Conservation (phyloP, 2,113 vertebrate genomes). For the Athene noctua region DNA sequence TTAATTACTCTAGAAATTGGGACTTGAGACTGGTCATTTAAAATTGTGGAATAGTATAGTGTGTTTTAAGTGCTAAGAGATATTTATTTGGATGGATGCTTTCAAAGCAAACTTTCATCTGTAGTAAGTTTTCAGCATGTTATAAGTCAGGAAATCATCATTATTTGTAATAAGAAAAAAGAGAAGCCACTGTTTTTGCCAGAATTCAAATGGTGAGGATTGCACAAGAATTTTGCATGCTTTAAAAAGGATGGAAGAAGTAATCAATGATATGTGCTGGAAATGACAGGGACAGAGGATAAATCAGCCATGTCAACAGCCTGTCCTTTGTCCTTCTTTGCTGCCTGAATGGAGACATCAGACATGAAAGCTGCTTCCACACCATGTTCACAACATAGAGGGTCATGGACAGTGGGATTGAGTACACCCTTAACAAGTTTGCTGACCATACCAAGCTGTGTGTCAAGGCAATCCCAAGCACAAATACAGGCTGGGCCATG, state of each 20-base stretch:
- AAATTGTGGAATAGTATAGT: not conserved
- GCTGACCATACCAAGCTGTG: too few species aligned
- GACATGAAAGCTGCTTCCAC: not conserved
- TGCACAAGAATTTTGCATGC: not conserved
- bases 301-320: too few species aligned
- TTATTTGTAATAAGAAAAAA: not conserved
- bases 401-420: too few species aligned
- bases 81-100: not conserved
- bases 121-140: not conserved
- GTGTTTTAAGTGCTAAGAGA: not conserved
- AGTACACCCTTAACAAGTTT: too few species aligned
- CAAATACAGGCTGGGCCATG: too few species aligned
- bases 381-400: accelerated
- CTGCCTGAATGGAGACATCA: not conserved
- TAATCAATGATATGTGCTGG: not conserved
- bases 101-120: not conserved
- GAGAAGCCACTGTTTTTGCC: not conserved
- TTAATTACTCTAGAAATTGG: not conserved
- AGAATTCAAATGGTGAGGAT: not conserved
- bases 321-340: not conserved
- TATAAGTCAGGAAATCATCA: not conserved
- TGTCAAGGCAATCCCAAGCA: too few species aligned
- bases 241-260: not conserved
- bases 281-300: not conserved
- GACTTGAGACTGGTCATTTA: not conserved